A percentile compares a stretch with the other conserved stretches of the same genome.
Conservation (phyloP, 2,888 invertebrate genomes). For the Eilema caniola region DNA sequence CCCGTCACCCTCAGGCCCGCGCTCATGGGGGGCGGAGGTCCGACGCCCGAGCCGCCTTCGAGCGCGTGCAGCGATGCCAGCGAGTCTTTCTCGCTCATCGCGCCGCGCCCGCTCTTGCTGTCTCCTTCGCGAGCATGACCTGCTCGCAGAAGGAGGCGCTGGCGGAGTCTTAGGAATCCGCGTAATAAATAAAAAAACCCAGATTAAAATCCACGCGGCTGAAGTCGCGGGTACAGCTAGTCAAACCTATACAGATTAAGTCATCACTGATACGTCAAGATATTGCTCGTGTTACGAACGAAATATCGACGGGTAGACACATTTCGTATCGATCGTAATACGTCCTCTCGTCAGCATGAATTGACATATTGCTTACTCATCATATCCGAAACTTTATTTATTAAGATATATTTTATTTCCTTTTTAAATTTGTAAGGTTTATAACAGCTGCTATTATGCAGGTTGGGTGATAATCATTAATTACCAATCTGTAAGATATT, state of each 20-base stretch:
- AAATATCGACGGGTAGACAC: slow-evolving; percentile 23
- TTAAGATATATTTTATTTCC: slow-evolving; percentile 14
- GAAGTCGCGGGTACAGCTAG: too few species aligned
- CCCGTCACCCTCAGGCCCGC: too few species aligned
- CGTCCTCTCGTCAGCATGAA: slow-evolving; percentile 17
- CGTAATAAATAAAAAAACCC: too few species aligned
- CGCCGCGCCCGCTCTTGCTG: too few species aligned
- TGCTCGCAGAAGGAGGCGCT: too few species aligned
- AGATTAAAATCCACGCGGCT: too few species aligned
- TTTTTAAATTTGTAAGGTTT: slow-evolving; percentile 11
- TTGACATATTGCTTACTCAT: slow-evolving; percentile 23
- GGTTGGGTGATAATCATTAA: slow-evolving; percentile 10
- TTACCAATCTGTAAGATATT: neutral
- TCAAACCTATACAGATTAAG: slow-evolving; percentile 27
- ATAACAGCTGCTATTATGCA: slow-evolving; percentile 16
- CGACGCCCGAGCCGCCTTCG: too few species aligned
- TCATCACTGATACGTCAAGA: slow-evolving; percentile 25
- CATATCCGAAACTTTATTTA: slow-evolving; percentile 13
- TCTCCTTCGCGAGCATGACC: too few species aligned
- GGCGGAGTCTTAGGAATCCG: too few species aligned
- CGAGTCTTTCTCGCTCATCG: too few species aligned
- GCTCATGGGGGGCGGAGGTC: too few species aligned
- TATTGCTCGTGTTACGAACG: slow-evolving; percentile 18
- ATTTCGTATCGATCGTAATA: slow-evolving; percentile 22
- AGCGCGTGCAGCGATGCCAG: too few species aligned